Evolutionary conservation across 2,113 vertebrate genomes (phyloP).

Genomic region (Python bivittatus): DNA sequence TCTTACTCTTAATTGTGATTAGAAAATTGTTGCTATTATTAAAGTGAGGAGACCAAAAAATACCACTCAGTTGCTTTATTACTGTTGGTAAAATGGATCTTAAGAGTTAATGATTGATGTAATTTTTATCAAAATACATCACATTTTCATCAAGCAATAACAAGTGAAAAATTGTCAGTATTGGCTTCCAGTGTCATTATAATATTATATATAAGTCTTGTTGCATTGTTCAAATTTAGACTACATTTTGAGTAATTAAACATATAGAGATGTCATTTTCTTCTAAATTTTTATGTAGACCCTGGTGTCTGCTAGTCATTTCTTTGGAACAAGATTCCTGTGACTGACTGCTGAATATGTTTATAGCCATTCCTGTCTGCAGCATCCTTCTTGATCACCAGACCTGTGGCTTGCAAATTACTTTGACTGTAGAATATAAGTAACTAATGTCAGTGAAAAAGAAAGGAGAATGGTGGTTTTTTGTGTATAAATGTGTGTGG

Average conservation of each 20-base stretch:
- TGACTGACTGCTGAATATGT: neutral
- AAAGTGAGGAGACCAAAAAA: neutral
- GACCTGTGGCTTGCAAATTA: too few species aligned
- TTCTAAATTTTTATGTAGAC: neutral
- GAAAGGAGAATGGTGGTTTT: neutral
- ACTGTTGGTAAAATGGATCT: neutral
- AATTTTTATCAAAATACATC: neutral
- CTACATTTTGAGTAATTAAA: neutral
- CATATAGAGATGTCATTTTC: neutral
- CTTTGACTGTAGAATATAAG: neutral
- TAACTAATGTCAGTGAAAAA: neutral
- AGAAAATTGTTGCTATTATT: neutral
- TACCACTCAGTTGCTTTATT: neutral
- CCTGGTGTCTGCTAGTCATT: neutral
- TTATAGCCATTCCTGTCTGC: neutral
- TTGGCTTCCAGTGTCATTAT: neutral
- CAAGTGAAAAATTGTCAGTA: neutral
- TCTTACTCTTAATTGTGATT: constrained; percentile 25
- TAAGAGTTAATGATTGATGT: neutral
- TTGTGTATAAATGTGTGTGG: neutral
- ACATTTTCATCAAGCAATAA: neutral
- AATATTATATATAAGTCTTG: neutral
- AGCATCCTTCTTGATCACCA: too few species aligned
- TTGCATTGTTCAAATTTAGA: neutral
- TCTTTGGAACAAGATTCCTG: neutral